Evolutionary conservation across 2,888 invertebrate genomes (phyloP), one percentile per base, ranked within the genome.

Genomic region (Drosophila neonasuta): DNA sequence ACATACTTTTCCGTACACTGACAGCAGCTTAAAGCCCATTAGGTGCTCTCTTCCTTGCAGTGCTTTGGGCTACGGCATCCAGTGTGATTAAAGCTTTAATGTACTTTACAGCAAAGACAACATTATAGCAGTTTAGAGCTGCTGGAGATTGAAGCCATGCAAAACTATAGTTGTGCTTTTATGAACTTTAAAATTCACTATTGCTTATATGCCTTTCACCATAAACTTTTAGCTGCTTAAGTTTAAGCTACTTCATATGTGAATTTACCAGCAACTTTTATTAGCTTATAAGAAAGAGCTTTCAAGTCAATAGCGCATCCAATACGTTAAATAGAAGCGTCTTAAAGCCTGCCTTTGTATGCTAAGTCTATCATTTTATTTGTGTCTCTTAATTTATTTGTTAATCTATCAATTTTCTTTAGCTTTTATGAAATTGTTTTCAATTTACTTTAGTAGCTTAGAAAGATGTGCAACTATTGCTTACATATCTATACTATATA

Each of bases 1-100:
- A 61, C 20, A 39, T 45, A 15, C 34, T 42, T 24, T 7, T 10
- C 24, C 5, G 10, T 44, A 36, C 20, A 61, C 52, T 52, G 55
- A 34, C 10, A 51, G 10, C 20, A 5, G 42, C 24, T 41, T 52
- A 15, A 49, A 41, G 30, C 15, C 41, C 15, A 51, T 41, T 41
- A 30, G 39, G 11, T 8, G 39, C 39, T 41, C 39, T 15, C 8
- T 0, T 41, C 36, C 32, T 2, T 6, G n/a, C 36, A 36, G n/a
- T 24, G 24, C 24, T 24, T 24, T 32, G 10, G 32, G 3, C 3
- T 32, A 32, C 15, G 39, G 6, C 0, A 10, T 4, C 15, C 3
- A 41, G 24, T 1, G 24, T 24, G 24, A 15, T 41, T 15, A 41
- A 41, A 41, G 15, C 39, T 41, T 15, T 15, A 41, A 41, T 41